Evolutionary conservation across 2,888 invertebrate genomes (phyloP).

Genomic region (Hirtodrosophila confusa): DNA sequence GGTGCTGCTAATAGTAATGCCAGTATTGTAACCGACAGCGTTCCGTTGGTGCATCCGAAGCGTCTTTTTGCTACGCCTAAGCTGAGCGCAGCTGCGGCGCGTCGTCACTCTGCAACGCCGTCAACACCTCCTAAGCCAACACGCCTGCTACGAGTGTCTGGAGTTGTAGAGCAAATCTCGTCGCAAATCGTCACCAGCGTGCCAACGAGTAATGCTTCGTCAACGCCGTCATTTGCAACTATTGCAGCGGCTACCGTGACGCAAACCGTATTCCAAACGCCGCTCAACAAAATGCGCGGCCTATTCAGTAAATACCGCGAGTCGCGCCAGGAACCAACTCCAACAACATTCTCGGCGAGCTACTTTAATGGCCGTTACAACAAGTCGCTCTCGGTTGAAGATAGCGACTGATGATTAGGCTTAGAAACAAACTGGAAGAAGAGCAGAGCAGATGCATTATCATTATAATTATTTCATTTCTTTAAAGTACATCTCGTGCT

Average conservation of each 20-base stretch:
- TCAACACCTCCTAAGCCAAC: constrained; percentile 17
- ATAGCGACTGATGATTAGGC: constrained; percentile 22
- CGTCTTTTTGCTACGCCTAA: constrained; percentile 53
- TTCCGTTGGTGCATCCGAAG: constrained; percentile 21
- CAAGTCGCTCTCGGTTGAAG: constrained; percentile 14
- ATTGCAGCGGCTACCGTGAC: constrained; percentile 25
- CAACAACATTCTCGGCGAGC: constrained; percentile 9
- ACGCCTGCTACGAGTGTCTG: background rate
- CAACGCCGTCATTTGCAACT: constrained; percentile 34
- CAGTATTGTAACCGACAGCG: constrained; percentile 10
- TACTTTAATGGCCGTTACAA: background rate
- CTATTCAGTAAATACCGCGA: constrained; percentile 72
- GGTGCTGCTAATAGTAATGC: background rate
- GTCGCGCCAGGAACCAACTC: constrained; percentile 36
- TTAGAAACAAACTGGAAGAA: background rate
- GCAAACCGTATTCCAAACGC: constrained; percentile 55
- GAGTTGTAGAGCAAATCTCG: background rate
- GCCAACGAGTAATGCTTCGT: constrained; percentile 24
- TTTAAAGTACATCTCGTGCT: background rate
- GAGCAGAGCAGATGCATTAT: constrained; percentile 11
- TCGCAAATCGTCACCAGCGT: background rate
- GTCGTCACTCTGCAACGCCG: constrained; percentile 1
- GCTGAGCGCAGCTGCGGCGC: constrained; percentile 4
- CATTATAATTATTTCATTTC: constrained; percentile 17
- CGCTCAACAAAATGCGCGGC: constrained; percentile 67